Conservation (phyloP, 2,797 vertebrate genomes). For the Petrocephalus schoutedeni region DNA sequence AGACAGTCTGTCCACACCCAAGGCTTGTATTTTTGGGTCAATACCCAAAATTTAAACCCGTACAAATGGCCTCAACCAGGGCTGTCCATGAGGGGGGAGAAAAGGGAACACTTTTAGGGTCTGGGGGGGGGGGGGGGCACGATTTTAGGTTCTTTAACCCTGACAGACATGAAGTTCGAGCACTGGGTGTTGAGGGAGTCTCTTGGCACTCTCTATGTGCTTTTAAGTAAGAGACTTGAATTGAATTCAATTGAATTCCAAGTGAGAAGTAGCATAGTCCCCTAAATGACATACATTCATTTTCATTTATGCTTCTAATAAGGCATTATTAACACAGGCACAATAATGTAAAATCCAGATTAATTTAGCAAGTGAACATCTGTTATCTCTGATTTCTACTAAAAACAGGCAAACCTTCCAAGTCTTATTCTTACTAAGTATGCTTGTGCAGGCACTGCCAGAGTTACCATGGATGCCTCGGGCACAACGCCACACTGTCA, state of each 20-base stretch:
- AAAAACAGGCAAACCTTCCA: too few species aligned
- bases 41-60: neutral
- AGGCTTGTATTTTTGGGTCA: neutral
- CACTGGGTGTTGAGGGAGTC: neutral
- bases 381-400: too few species aligned
- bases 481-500: neutral
- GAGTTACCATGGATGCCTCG: neutral
- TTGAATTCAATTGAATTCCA: neutral
- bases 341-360: too few species aligned
- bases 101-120: neutral
- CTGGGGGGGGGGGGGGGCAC: neutral
- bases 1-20: neutral
- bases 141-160: neutral
- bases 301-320: too few species aligned
- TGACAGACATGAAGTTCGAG: neutral
- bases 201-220: neutral
- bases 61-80: neutral
- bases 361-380: too few species aligned
- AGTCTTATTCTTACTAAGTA: too few species aligned
- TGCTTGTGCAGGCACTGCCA: neutral
- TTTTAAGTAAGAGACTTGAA: neutral
- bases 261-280: neutral
- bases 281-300: too few species aligned
- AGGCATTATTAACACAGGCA: too few species aligned
- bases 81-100: neutral